Base-by-base conservation (phyloP, 2,113 vertebrate genomes). In the Xiphophorus maculatus region DNA sequence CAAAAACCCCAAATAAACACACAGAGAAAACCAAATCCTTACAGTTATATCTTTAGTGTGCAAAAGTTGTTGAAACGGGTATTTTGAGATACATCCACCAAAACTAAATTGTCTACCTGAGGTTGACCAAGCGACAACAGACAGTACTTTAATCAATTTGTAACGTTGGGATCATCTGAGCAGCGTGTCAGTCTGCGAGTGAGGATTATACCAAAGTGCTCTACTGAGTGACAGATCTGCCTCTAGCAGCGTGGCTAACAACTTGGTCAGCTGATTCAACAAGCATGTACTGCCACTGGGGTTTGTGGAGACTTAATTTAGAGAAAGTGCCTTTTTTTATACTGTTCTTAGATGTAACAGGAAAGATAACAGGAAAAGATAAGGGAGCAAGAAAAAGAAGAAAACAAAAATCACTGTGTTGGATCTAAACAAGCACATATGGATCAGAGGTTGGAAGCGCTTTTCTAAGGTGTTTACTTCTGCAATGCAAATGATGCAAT, bases 291-390 rank as follows among this genome's bases (percentile, higher is more conserved):
- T 63, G 66, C 37, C 66, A 25, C 37, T 79, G 62, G 69, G 29
- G 58, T 83, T 83, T 84, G 37, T 33, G n/a, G 29, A 29, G 42
- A 82, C 87, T 73, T 70, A 70, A 73, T 76, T 66, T 28, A 62
- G 42, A 74, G 15, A 5, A 19, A 64, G 40, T 7, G 37, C 25
- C 33, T 66, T 80, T 32, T 65, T 64, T 73, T 37, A 37, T 37
- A 61, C 67, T 29, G 0, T 54, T 75, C 35, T 32, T 42, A 63
- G 35, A 65, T 35, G 44, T 15, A 48, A 76, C 27, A 33, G 71
- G 19, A 84, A 71, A 75, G 32, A 6, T 33, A 76, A 44, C 9
- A 17, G 62, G 25, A 30, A 75, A 64, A 29, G 71, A 85, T 80
- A 51, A 71, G 27, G 10, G 0, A 69, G 66, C 25, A 19, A 35